These are phyloP conservation scores for Channa maculata DNA, from an alignment of 2,113 vertebrate species.

Conservation along the genomic window DNA sequence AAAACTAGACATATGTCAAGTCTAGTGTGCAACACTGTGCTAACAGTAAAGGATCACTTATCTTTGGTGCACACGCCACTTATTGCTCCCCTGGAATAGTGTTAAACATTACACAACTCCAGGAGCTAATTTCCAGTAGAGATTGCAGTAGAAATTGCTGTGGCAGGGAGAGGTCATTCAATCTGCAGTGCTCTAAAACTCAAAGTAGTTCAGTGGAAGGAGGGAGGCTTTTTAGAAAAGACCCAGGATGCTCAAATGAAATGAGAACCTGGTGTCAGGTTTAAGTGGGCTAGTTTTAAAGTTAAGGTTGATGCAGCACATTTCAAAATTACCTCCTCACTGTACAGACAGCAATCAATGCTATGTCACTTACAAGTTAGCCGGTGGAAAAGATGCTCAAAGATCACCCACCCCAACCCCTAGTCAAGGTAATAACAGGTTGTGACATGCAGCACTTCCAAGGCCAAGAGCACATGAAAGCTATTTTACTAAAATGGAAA, in stretches of 20 bases:
- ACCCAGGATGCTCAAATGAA: conserved; percentile 28
- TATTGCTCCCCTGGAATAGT: not conserved
- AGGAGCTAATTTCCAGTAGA: conserved; percentile 11
- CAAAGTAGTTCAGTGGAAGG: conserved; percentile 9
- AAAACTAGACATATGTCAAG: no score
- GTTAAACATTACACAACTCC: conserved; percentile 6
- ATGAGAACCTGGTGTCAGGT: conserved; percentile 38
- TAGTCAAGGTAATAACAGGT: conserved; percentile 42
- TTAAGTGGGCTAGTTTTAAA: conserved; percentile 57
- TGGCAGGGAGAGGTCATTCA: conserved; percentile 22
- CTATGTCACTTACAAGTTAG: conserved; percentile 46
- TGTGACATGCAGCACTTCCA: conserved; percentile 51
- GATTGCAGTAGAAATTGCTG: conserved; percentile 7
- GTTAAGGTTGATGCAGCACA: conserved; percentile 53
- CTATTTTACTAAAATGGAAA: conserved; percentile 44
- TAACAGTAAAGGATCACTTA: conserved; percentile 1
- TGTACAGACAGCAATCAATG: conserved; percentile 21
- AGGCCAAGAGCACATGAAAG: conserved; percentile 32
- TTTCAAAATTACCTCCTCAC: conserved; percentile 54
- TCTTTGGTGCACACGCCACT: not conserved
- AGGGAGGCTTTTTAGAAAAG: conserved; percentile 25
- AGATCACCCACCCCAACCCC: not conserved
- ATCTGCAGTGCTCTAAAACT: conserved; percentile 3
- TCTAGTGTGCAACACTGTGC: no score
- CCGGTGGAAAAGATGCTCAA: not conserved